Percentiles rank a stretch among this genome's conserved stretches.
phyloP scores from a whole-genome alignment of 2,888 invertebrate genomes.

The Druceiella hillmani region DNA sequence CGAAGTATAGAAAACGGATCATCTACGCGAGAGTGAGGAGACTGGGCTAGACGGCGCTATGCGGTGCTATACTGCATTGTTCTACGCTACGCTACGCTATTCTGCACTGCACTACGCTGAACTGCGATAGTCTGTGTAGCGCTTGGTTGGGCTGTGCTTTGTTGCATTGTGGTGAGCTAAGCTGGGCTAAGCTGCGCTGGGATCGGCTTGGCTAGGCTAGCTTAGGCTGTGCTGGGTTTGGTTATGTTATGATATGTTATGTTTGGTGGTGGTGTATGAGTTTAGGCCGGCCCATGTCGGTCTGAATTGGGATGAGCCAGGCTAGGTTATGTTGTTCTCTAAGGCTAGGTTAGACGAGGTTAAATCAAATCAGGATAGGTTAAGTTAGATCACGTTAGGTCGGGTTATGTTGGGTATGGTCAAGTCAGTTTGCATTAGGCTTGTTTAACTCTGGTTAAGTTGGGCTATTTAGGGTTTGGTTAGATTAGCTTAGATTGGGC shows the following conservation, averaged over 20 bases:
- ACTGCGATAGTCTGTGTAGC: too few relatives aligned
- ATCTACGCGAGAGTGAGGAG: too few relatives aligned
- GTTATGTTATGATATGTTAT: constrained; percentile 16
- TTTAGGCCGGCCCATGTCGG: too few relatives aligned
- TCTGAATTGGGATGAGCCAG: constrained; percentile 13
- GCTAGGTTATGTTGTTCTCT: constrained; percentile 11
- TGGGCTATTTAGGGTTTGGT: constrained; percentile 6
- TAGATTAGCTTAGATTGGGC: constrained; percentile 8
- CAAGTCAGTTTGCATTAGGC: constrained; percentile 17
- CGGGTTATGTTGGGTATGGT: constrained; percentile 21
- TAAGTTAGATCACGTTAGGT: constrained; percentile 27
- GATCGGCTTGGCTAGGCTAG: constrained; percentile 12
- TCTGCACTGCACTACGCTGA: too few relatives aligned
- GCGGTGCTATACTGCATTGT: too few relatives aligned
- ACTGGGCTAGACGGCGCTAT: too few relatives aligned
- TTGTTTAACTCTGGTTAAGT: constrained; percentile 14
- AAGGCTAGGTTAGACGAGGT: constrained; percentile 29
- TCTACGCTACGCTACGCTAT: too few relatives aligned
- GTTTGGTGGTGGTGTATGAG: constrained; percentile 9
- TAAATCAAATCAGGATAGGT: constrained; percentile 30
- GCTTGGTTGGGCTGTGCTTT: constrained; percentile 8
- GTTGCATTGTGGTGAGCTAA: constrained; percentile 11
- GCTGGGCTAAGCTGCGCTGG: constrained; percentile 14
- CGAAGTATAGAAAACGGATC: too few relatives aligned
- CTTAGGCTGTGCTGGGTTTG: constrained; percentile 16